phyloP scores from a whole-genome alignment of 1,140 invertebrate species.

The Drosophila kepulauana region DNA sequence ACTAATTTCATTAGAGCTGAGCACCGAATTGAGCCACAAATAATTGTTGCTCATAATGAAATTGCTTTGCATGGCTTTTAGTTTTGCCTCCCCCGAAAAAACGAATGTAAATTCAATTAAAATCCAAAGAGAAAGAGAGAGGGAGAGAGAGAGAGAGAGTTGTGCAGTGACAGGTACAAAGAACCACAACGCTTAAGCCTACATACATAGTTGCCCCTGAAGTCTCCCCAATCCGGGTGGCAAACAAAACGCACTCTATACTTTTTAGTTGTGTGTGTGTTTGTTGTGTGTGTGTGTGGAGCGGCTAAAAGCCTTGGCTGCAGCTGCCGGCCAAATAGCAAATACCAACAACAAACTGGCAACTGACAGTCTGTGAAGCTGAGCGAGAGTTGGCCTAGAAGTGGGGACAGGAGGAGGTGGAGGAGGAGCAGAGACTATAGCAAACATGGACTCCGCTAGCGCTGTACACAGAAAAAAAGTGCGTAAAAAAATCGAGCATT shows the following conservation, averaged over 20 bases:
- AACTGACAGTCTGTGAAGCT: constrained; percentile 16
- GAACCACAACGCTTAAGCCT: constrained; percentile 18
- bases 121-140: constrained; percentile 26
- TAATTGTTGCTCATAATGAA: constrained; percentile 62
- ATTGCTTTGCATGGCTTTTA: constrained; percentile 49
- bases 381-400: not conserved
- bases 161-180: constrained; percentile 1
- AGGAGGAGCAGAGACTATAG: too few relatives aligned
- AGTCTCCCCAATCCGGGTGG: too few relatives aligned
- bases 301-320: constrained; percentile 9
- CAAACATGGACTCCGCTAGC: too few relatives aligned
- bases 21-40: constrained; percentile 47
- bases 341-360: constrained; percentile 1
- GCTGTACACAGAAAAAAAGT: too few relatives aligned
- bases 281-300: not conserved
- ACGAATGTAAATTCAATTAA: constrained; percentile 77
- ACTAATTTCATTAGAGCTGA: constrained; percentile 57
- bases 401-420: not conserved
- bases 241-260: not conserved
- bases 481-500: too few relatives aligned
- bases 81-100: not conserved
- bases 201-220: too few relatives aligned
- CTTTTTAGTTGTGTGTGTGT: constrained; percentile 1
- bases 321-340: constrained; percentile 18
- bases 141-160: not conserved